These are phyloP conservation scores for Coptodon rendalli DNA, from an alignment of 2,113 vertebrate species.

Conservation along the genomic window DNA sequence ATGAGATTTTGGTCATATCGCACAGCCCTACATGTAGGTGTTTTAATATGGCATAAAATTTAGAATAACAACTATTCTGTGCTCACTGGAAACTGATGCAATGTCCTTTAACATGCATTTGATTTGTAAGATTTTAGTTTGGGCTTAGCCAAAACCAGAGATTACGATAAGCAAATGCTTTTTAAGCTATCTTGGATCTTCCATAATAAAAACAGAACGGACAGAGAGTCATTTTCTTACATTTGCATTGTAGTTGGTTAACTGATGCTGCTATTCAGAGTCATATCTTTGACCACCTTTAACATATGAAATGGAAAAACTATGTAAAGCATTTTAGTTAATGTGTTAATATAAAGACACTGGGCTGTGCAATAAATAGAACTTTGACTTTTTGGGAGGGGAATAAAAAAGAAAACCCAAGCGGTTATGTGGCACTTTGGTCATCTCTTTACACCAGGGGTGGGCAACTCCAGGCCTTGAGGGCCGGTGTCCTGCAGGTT, in stretches of 20 bases:
- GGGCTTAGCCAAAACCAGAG: background rate
- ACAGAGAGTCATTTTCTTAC: background rate
- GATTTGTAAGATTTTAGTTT: background rate
- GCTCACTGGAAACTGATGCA: background rate
- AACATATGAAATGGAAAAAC: background rate
- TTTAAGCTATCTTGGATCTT: background rate
- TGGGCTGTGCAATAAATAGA: background rate
- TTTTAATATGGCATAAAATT: background rate
- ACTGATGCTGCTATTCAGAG: background rate
- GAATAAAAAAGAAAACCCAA: background rate
- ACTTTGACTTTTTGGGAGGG: background rate
- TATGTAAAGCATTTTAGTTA: background rate
- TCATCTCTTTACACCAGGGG: background rate
- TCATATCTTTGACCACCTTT: background rate
- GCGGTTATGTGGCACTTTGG: background rate
- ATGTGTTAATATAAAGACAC: background rate
- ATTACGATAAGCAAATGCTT: background rate
- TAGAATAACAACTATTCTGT: background rate
- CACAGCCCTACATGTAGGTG: too few relatives aligned
- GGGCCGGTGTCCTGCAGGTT: accelerated
- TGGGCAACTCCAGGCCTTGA: background rate
- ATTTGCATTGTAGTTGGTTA: background rate
- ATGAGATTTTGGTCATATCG: too few relatives aligned
- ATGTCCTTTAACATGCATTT: background rate
- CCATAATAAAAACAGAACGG: background rate